These are phyloP conservation scores for Dysmachus trigonus DNA, from an alignment of 2,888 invertebrate genomes.

Conservation along the genomic window DNA sequence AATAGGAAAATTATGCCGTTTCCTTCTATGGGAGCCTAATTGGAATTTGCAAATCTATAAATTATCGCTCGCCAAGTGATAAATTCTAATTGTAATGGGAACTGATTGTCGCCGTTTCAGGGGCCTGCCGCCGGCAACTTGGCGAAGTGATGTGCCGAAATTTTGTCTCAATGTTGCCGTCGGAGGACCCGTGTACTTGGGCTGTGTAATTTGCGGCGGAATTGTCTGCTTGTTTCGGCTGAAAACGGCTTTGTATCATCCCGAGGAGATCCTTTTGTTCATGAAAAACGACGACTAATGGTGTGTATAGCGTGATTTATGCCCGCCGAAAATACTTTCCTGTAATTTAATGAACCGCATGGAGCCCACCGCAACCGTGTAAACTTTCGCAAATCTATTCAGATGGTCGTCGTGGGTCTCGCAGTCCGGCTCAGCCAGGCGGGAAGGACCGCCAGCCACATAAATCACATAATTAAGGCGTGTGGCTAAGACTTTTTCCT, in stretches of 20 bases:
- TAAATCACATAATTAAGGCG: slow-evolving; percentile 42
- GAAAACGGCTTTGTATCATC: slow-evolving; percentile 8
- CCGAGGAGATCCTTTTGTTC: slow-evolving; percentile 26
- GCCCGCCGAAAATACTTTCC: slow-evolving; percentile 22
- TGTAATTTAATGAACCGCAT: slow-evolving; percentile 41
- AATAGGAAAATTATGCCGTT: neutral
- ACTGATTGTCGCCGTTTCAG: slow-evolving; percentile 10
- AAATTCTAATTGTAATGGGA: slow-evolving; percentile 29
- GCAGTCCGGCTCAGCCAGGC: neutral
- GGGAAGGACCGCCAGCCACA: neutral
- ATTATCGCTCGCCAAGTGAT: slow-evolving; percentile 15
- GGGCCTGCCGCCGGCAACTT: slow-evolving; percentile 2
- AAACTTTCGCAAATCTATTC: slow-evolving; percentile 37
- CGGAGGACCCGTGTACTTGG: neutral
- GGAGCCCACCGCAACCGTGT: slow-evolving; percentile 18
- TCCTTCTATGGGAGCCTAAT: neutral
- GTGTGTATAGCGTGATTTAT: slow-evolving; percentile 39
- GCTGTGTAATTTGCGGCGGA: slow-evolving; percentile 15
- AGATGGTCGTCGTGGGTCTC: neutral
- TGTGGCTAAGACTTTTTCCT: slow-evolving; percentile 22
- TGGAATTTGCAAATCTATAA: slow-evolving; percentile 28
- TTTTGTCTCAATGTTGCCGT: slow-evolving; percentile 21
- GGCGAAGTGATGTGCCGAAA: slow-evolving; percentile 11
- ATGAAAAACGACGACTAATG: slow-evolving; percentile 38
- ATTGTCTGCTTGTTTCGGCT: slow-evolving; percentile 1